Evolutionary conservation across 2,888 invertebrate species (phyloP).

Genomic region (Ypsolopha sequella): DNA sequence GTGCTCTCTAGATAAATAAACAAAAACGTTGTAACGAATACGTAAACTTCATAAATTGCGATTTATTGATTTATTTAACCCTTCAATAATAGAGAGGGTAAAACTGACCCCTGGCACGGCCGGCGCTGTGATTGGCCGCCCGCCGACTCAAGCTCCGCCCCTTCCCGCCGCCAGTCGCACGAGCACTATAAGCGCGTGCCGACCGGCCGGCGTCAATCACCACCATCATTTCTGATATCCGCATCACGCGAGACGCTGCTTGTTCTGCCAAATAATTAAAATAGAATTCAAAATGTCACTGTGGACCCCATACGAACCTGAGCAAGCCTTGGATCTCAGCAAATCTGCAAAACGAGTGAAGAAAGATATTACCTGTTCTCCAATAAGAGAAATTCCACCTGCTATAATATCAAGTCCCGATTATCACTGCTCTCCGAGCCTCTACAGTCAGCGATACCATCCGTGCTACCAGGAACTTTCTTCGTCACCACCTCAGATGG

Average conservation of each 20-base stretch:
- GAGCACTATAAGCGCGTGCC: not conserved
- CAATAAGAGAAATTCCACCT: not conserved
- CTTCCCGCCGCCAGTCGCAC: not conserved
- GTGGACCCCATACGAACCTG: conserved; percentile 47
- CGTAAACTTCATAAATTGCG: not conserved
- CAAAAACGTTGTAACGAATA: no score
- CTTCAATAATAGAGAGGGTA: not conserved
- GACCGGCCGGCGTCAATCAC: not conserved
- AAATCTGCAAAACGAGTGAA: conserved; percentile 16
- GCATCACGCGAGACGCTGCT: not conserved
- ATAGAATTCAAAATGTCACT: conserved; percentile 32
- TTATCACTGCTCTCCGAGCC: not conserved
- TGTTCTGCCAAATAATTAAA: not conserved
- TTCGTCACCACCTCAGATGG: not conserved
- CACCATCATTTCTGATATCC: not conserved
- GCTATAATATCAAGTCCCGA: not conserved
- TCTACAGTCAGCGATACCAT: conserved; percentile 2
- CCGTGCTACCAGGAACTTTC: not conserved
- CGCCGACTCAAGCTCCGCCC: not conserved
- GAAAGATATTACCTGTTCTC: not conserved
- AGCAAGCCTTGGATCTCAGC: conserved; percentile 42
- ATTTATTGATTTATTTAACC: not conserved
- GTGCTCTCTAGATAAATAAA: no score
- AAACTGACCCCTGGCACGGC: not conserved
- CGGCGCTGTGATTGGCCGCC: not conserved